Evolutionary conservation across 2,888 invertebrate genomes (phyloP).

Genomic region (Asteroscopus sphinx): DNA sequence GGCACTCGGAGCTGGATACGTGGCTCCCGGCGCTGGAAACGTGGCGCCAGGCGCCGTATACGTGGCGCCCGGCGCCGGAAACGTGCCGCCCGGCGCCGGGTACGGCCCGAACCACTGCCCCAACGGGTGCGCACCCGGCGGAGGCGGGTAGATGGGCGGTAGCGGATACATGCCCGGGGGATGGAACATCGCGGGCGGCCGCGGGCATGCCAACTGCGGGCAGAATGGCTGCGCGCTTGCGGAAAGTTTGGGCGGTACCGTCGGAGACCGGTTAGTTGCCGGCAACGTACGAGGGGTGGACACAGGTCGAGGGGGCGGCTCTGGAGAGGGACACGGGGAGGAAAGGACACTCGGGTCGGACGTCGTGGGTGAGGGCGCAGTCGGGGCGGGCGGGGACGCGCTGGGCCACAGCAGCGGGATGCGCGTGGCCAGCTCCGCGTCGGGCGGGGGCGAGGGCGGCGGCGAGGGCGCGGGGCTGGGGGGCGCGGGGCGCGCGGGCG

Average conservation of each 20-base stretch:
- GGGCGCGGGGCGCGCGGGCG: conserved; percentile 18
- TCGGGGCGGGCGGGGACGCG: too few relatives aligned
- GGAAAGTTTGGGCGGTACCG: conserved; percentile 2
- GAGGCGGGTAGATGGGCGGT: conserved; percentile 5
- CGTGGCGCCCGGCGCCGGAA: conserved; percentile 9
- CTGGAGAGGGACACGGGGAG: background rate
- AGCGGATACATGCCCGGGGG: conserved; percentile 16
- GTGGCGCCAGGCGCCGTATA: too few relatives aligned
- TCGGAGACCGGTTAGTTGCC: background rate
- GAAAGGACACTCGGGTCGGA: background rate
- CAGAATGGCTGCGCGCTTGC: background rate
- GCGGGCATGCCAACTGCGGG: too few relatives aligned
- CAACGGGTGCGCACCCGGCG: conserved; percentile 9
- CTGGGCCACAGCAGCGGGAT: conserved; percentile 34
- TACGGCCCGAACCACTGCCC: conserved; percentile 1
- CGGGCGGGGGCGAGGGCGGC: background rate
- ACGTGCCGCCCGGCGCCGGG: conserved; percentile 17
- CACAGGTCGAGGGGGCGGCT: background rate
- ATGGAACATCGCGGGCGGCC: conserved; percentile 1
- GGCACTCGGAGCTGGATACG: too few relatives aligned
- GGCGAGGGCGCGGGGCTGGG: conserved; percentile 7
- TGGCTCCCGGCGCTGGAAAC: too few relatives aligned
- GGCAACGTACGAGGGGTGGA: background rate
- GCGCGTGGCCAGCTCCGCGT: background rate
- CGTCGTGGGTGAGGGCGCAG: background rate